phyloP scores from a whole-genome alignment of 2,888 invertebrate genomes.

The Agrotis ipsilon region DNA sequence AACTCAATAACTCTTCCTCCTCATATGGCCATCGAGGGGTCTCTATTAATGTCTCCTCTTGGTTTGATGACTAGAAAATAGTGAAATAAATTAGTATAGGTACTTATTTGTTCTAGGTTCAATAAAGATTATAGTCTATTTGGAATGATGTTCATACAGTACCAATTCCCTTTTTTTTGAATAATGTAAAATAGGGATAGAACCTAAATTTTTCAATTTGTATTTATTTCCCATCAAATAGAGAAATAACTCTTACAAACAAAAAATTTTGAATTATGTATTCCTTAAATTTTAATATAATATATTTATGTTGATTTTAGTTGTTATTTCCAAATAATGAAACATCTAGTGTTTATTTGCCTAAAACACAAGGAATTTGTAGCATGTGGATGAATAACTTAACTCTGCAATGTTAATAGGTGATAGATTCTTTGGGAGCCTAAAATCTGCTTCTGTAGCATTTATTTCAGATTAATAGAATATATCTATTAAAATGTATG shows the following conservation, averaged over 20 bases:
- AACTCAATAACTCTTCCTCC: conserved; percentile 96
- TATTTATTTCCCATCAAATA: background rate
- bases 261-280: background rate
- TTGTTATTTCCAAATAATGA: too few species aligned
- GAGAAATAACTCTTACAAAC: background rate
- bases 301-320: background rate
- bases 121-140: background rate
- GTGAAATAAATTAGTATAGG: background rate
- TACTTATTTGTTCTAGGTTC: too few species aligned
- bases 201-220: background rate
- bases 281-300: background rate
- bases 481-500: background rate
- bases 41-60: conserved; percentile 94
- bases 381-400: background rate
- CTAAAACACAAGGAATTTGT: too few species aligned
- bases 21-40: conserved; percentile 97
- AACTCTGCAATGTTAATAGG: background rate
- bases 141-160: background rate
- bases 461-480: too few species aligned
- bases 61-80: conserved; percentile 72
- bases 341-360: too few species aligned
- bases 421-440: background rate
- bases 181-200: background rate
- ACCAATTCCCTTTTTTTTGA: background rate
- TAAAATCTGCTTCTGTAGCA: too few species aligned